These are phyloP conservation scores for Daubentonia madagascariensis DNA, from an alignment of 2,113 vertebrate species.

Conservation along the genomic window DNA sequence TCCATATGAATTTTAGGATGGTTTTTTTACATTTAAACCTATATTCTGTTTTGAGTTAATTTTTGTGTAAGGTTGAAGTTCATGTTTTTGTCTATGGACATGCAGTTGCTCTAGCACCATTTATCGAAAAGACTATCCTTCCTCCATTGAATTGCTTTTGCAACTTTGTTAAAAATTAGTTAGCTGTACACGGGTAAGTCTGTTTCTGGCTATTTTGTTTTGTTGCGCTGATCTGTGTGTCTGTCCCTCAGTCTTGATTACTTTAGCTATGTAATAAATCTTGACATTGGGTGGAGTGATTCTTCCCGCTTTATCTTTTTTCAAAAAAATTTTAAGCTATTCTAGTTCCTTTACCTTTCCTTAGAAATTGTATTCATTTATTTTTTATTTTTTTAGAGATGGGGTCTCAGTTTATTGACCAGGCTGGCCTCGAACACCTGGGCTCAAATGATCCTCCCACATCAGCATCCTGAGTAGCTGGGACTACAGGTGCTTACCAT, in stretches of 20 bases:
- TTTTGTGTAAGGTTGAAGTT: neutral
- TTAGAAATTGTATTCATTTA: neutral
- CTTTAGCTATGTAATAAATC: neutral
- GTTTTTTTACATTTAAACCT: neutral
- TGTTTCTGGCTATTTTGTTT: neutral
- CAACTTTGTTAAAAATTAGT: neutral
- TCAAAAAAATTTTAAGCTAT: neutral
- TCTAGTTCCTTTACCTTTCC: neutral
- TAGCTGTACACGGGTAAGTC: neutral
- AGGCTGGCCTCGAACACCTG: neutral
- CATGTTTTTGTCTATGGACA: conserved; percentile 5
- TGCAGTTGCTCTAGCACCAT: neutral
- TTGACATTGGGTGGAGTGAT: neutral
- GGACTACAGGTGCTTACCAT: neutral
- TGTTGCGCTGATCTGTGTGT: neutral
- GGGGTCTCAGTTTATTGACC: neutral
- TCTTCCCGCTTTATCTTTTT: neutral
- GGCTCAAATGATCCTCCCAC: neutral
- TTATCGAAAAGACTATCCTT: neutral
- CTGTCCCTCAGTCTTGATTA: neutral
- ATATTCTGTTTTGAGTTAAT: neutral
- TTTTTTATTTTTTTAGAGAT: neutral
- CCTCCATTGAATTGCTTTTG: conserved; percentile 11
- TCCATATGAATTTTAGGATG: neutral
- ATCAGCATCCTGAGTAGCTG: neutral